Conservation (phyloP, 2,888 invertebrate genomes). For the Dicranocentrus wangi region DNA sequence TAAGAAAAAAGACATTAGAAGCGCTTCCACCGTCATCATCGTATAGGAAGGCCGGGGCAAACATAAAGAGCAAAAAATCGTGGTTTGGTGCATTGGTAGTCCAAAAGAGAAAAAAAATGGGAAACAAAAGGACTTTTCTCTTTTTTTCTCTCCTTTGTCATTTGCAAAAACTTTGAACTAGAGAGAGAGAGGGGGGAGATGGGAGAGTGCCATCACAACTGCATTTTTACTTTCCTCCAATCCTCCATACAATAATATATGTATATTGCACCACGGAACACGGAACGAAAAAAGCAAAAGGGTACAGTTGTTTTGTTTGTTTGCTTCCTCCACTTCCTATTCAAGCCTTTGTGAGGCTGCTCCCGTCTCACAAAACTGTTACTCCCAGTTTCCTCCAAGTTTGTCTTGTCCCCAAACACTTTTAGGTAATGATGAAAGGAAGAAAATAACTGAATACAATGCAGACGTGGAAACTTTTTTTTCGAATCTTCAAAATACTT, state of each 20-base stretch:
- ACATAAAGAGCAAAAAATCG: too few species aligned
- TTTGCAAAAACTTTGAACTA: slow-evolving; percentile 40
- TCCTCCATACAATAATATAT: too few species aligned
- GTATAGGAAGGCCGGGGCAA: too few species aligned
- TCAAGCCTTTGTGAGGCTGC: neutral
- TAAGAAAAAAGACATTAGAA: too few species aligned
- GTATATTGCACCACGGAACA: too few species aligned
- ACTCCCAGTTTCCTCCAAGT: neutral
- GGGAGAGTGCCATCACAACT: neutral
- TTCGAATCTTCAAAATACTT: neutral
- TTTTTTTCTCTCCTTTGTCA: slow-evolving; percentile 33
- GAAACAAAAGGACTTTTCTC: slow-evolving; percentile 4
- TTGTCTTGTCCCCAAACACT: neutral
- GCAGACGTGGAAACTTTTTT: too few species aligned
- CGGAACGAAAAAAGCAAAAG: slow-evolving; percentile 23
- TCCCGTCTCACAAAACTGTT: neutral
- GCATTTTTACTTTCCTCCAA: too few species aligned
- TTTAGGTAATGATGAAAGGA: neutral
- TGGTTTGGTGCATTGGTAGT: neutral
- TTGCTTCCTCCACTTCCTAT: slow-evolving; percentile 5
- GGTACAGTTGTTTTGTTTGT: slow-evolving; percentile 17
- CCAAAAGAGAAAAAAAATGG: neutral
- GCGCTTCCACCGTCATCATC: too few species aligned
- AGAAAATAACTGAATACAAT: too few species aligned
- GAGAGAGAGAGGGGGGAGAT: neutral